Conservation (phyloP, 2,113 vertebrate genomes). For the Paracanthobrama guichenoti region DNA sequence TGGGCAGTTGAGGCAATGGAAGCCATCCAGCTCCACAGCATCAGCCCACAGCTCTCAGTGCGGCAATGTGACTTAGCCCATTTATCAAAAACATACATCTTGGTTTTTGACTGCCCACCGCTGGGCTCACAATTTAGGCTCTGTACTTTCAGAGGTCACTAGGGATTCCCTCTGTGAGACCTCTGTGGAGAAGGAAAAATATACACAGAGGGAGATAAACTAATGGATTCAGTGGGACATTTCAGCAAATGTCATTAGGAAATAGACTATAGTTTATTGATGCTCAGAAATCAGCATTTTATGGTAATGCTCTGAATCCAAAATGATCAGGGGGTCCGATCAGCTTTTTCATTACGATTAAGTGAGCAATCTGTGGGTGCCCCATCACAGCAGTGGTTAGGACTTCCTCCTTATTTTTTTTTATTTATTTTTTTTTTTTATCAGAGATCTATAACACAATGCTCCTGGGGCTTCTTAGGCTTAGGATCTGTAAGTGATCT, state of each 20-base stretch:
- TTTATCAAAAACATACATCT: constrained; percentile 27
- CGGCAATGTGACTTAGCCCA: background rate
- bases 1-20: background rate
- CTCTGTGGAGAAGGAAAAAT: background rate
- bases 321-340: background rate
- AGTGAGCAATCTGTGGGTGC: background rate
- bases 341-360: constrained; percentile 1
- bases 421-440: too few species aligned
- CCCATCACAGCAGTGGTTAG: background rate
- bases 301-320: background rate
- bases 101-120: constrained; percentile 9
- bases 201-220: constrained; percentile 12
- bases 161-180: constrained; percentile 22
- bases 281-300: constrained; percentile 6
- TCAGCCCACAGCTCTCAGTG: background rate
- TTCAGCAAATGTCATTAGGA: constrained; percentile 22
- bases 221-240: constrained; percentile 5
- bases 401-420: constrained; percentile 15
- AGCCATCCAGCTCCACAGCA: constrained; percentile 15
- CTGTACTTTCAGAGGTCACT: constrained; percentile 32
- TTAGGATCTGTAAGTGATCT: constrained; percentile 40
- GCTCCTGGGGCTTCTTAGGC: constrained; percentile 10
- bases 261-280: background rate
- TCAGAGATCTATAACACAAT: background rate
- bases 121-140: constrained; percentile 18